phyloP scores from a whole-genome alignment of 2,113 vertebrate species.

The Acanthisitta chloris region DNA sequence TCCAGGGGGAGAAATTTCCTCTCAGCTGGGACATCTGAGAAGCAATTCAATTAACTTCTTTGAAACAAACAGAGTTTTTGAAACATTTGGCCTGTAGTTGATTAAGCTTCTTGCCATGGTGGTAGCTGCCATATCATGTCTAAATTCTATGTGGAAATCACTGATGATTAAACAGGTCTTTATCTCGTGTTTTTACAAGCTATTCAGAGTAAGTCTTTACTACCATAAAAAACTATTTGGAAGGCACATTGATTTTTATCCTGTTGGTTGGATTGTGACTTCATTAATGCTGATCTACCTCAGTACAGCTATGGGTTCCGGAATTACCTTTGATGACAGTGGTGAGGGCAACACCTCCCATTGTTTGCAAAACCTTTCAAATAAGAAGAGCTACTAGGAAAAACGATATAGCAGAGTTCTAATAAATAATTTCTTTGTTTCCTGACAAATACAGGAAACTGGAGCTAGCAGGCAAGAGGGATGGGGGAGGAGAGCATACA shows the following conservation, averaged over 20 bases:
- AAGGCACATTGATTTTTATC: background rate
- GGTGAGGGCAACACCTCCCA: background rate
- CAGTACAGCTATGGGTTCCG: background rate
- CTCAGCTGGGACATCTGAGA: background rate
- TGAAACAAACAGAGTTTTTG: background rate
- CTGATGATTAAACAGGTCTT: background rate
- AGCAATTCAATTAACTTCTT: background rate
- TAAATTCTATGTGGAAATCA: background rate
- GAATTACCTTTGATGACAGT: background rate
- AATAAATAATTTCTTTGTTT: background rate
- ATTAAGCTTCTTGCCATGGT: background rate
- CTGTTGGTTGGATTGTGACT: background rate
- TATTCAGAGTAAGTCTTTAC: background rate
- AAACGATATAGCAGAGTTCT: background rate
- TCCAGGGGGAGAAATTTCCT: background rate
- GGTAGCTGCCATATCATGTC: background rate
- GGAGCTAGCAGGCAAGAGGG: background rate
- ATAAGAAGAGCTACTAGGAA: background rate
- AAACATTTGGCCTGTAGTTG: background rate
- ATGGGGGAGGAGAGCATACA: background rate
- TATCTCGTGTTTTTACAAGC: background rate
- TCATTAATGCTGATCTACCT: background rate
- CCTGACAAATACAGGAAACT: conserved; percentile 33
- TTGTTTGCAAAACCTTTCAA: background rate
- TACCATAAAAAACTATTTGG: background rate